phyloP scores from a whole-genome alignment of 1,140 invertebrate genomes.

The Cyphomyrmex costatus region DNA sequence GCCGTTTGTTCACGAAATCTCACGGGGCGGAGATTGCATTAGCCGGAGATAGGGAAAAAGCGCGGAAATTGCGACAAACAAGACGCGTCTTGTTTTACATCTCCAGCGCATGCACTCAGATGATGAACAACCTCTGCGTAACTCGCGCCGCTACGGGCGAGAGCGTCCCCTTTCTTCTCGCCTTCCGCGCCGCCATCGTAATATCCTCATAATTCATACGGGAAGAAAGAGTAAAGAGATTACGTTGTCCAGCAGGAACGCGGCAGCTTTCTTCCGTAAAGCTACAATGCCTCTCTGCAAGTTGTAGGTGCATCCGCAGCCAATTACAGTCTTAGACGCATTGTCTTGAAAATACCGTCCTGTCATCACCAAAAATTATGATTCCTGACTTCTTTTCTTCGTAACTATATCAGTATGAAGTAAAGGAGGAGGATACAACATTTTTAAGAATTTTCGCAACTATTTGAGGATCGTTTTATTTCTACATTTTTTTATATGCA shows the following conservation, averaged over 20 bases:
- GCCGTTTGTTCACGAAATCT: slow-evolving; percentile 13
- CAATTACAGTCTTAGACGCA: slow-evolving; percentile 59
- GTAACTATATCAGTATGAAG: not conserved
- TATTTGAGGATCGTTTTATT: too few relatives aligned
- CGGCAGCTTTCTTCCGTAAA: slow-evolving; percentile 36
- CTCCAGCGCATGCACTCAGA: slow-evolving; percentile 17
- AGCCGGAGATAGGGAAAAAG: slow-evolving; percentile 30
- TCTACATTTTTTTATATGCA: too few relatives aligned
- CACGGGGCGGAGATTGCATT: slow-evolving; percentile 39
- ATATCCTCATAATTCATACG: slow-evolving; percentile 74
- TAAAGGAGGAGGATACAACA: not conserved
- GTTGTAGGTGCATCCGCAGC: slow-evolving; percentile 50
- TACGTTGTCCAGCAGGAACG: slow-evolving; percentile 46
- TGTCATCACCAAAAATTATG: slow-evolving; percentile 62
- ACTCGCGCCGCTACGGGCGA: slow-evolving; percentile 56
- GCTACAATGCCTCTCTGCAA: slow-evolving; percentile 2
- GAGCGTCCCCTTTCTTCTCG: slow-evolving; percentile 44
- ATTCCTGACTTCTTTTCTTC: slow-evolving; percentile 19
- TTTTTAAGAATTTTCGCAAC: too few relatives aligned
- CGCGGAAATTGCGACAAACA: slow-evolving; percentile 61
- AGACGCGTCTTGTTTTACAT: slow-evolving; percentile 61
- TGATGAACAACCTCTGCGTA: slow-evolving; percentile 49
- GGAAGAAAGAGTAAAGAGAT: slow-evolving; percentile 66
- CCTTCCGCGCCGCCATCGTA: slow-evolving; percentile 61
- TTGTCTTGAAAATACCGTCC: slow-evolving; percentile 44